Base-by-base conservation (phyloP, 2,888 invertebrate species). In the Trimorus sp. region DNA sequence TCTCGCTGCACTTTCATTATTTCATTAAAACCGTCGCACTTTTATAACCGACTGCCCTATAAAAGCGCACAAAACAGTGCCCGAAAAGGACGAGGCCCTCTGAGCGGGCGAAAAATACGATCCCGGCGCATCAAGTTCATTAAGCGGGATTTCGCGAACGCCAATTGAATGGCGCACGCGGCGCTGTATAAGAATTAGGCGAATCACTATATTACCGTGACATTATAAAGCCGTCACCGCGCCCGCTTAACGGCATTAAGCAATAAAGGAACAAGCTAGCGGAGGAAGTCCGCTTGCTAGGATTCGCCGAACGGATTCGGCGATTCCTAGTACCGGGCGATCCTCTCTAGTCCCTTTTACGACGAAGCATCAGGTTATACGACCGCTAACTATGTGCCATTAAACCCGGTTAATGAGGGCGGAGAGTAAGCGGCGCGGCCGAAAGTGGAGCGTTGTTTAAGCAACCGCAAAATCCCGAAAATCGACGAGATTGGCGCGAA, bases 361-460 rank as follows among this genome's bases (percentile, higher is more conserved):
- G 77, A 75, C 82, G 70, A 68, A 56, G 79, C 83, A 79, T 82
- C 74, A 71, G 78, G 84, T 84, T 87, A 87, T 88, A 88, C 87
- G 86, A 87, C 87, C 86, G 86, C 88, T 89, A 89, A 89, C 89
- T 89, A 89, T 86, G 86, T 84, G 86, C 88, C 87, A 89, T 89
- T 89, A 89, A 89, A 89, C 85, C 87, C 85, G 87, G 87, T 89
- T 89, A 89, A 89, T 89, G 89, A 89, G 89, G 26, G 26, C 4
- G 26, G 26, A 1, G 26, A 26, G 26, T 26, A 26, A 26, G 26
- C 26, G 26, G 26, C 26, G 26, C 26, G 4, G 26, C 26, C 26
- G 26, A 26, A 26, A 26, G 26, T 26, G 26, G 26, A 26, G 26
- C 4, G 26, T 26, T 26, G 26, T 26, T 26, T 26, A 4, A 26